Percentiles rank a stretch among this genome's conserved stretches.
Evolutionary conservation across 2,113 vertebrate genomes (phyloP).

Genomic region (Talpa occidentalis): DNA sequence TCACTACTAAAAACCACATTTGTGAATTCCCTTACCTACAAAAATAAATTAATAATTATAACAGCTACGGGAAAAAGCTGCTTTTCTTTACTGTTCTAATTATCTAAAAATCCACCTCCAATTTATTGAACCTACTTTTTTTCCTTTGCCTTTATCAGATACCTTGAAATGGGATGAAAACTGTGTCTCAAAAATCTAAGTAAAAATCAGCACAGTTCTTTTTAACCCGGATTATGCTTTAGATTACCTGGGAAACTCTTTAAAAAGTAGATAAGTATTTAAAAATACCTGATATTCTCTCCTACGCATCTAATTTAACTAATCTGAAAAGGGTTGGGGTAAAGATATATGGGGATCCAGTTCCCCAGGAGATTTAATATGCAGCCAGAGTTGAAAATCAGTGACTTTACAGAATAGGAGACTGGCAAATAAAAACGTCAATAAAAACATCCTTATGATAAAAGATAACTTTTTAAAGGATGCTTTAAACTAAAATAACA

Average conservation of each 20-base stretch:
- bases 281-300: background rate
- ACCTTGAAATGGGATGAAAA: constrained; percentile 4
- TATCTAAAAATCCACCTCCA: background rate
- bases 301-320: constrained; percentile 34
- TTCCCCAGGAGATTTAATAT: background rate
- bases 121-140: background rate
- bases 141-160: background rate
- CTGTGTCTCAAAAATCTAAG: background rate
- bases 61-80: background rate
- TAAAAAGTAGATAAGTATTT: background rate
- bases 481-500: constrained; percentile 10
- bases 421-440: background rate
- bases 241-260: background rate
- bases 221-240: constrained; percentile 8
- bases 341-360: background rate
- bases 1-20: background rate
- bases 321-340: background rate
- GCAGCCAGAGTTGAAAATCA: background rate
- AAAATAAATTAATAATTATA: background rate
- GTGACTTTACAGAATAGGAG: background rate
- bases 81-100: background rate
- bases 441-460: background rate
- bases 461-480: background rate
- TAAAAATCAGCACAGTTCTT: background rate
- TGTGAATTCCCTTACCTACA: background rate